Evolutionary conservation across 2,797 vertebrate genomes (phyloP), one percentile per base, ranked within the genome.

Genomic region (Spondyliosoma cantharus): DNA sequence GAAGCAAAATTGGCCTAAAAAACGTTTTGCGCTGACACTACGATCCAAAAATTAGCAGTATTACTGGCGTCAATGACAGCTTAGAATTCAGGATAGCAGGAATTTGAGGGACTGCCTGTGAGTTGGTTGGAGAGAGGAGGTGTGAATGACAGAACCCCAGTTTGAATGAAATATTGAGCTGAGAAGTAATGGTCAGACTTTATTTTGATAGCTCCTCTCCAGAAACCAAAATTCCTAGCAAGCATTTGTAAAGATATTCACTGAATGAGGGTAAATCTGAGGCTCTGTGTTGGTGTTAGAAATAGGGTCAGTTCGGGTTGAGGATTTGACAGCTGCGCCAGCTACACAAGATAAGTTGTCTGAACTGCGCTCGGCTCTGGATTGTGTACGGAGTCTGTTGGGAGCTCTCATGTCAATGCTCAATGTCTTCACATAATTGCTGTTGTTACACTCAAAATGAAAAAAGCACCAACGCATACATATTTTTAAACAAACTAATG

Each of bases 261-360:
- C 29, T 22, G 43, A 42, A 25, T 70, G 32, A 73, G 27, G n/a
- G 69, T 80, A 74, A 52, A 69, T 69, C 63, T 37, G 32, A 67
- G 37, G 22, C n/a, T 25, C 25, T 37, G 48, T 59, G 61, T 57
- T 43, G 46, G 29, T 62, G 42, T 65, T 61, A 57, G 64, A 69
- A 80, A 73, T n/a, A 22, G 22, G 32, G 43, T 75, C 48, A 58
- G 29, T 45, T 66, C 67, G 46, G 50, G 29, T 67, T 53, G 46
- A 49, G 24, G 49, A 81, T 14, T 71, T 53, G 22, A 49, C 48
- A 22, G 48, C 62, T 61, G 20, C 37, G 45, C 20, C 17, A 7
- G 69, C 74, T 54, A 54, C 53, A 56, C 20, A 16, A 65, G 64
- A 77, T 54, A 73, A 65, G 58, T 69, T 48, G 20, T 20, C 46